Percentiles rank a stretch among this genome's conserved stretches.
phyloP scores from a whole-genome alignment of 53 echinoderm and acorn worm species.

The Paracentrotus lividus region DNA sequence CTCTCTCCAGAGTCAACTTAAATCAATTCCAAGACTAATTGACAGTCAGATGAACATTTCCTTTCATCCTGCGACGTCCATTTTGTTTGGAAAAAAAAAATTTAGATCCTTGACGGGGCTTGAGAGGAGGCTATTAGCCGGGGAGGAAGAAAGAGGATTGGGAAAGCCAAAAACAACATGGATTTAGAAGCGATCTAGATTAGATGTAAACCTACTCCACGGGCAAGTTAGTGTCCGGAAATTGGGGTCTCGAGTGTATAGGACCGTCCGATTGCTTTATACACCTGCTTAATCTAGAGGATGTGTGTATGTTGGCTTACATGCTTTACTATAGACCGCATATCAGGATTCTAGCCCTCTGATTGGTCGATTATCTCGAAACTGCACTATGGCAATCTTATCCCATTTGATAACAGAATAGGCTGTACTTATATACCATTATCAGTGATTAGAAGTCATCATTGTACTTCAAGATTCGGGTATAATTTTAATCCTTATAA shows the following conservation, averaged over 20 bases:
- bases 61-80: neutral
- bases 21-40: neutral
- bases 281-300: neutral
- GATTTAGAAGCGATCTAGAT: conserved; percentile 35
- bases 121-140: neutral
- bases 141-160: conserved; percentile 10
- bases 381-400: too few species aligned
- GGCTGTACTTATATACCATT: too few species aligned
- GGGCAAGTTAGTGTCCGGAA: conserved; percentile 41
- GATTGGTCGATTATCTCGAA: too few species aligned
- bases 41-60: neutral
- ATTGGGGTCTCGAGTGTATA: conserved; percentile 5
- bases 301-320: neutral
- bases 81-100: neutral
- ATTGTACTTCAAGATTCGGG: too few species aligned
- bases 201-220: conserved; percentile 53
- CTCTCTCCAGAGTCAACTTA: neutral
- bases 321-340: too few species aligned
- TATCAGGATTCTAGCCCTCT: too few species aligned
- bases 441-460: too few species aligned
- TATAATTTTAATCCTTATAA: too few species aligned
- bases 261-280: neutral
- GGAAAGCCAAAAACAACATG: conserved; percentile 37
- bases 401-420: too few species aligned
- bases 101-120: neutral